Base-by-base conservation (phyloP, 1,140 invertebrate genomes). In the Leptinotarsa undecemlineata region DNA sequence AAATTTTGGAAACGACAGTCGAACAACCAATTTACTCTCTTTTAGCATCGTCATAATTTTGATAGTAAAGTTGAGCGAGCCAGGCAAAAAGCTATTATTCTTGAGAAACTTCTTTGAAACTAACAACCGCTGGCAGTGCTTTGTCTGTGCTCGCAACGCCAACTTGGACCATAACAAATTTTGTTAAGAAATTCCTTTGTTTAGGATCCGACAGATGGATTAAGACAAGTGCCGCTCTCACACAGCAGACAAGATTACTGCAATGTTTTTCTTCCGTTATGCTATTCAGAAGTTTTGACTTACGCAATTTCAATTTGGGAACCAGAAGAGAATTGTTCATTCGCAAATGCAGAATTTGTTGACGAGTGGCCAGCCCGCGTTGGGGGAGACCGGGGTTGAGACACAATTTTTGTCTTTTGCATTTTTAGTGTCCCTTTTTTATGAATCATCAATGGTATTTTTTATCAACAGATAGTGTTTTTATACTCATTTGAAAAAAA, bases 11-110 rank as follows among this genome's bases (percentile, higher is more conserved):
- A 57, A 57, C 51, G 51, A 57, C 51, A 57, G 51, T 57, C 51
- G 51, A 57, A 57, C 51, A 57, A 57, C 51, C 51, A 57, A 57
- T 57, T 57, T 57, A 19, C 51, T 57, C 51, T 57, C 51, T 57
- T 57, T 57, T 57, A 57, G 51, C 51, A 57, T 57, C 51, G 51
- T 57, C 51, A 57, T 57, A 57, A 57, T 57, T 57, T 57, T 57
- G 51, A 57, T 57, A 57, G 51, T 57, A 57, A 57, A 57, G 51
- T 57, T 19, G 51, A 19, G n/a, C 51, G 51, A 57, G 51, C n/a
- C 51, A 19, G 51, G n/a, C 51, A 19, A 57, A 57, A 57, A 57
- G 51, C 51, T 57, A 57, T 57, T 57, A 57, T 57, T 57, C 51
- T 57, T 57, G 15, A 14, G n/a, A 19, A 57, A 57, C 51, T 57